phyloP scores from a whole-genome alignment of 2,888 invertebrate genomes.

The Drepana falcataria region DNA sequence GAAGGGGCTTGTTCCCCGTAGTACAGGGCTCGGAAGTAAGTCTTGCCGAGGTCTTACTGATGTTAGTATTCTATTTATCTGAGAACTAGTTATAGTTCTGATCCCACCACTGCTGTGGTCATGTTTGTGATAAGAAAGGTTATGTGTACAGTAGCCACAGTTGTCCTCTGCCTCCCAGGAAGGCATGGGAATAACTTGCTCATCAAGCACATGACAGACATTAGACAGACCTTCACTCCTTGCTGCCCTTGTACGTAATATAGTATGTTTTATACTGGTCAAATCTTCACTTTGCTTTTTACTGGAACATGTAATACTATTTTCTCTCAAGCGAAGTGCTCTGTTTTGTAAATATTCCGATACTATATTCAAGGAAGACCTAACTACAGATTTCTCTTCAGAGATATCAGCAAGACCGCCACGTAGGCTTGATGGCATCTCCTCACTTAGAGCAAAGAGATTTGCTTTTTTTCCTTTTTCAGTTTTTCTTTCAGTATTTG shows the following conservation, averaged over 20 bases:
- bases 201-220: conserved; percentile 61
- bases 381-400: conserved; percentile 29
- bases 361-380: conserved; percentile 55
- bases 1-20: conserved; percentile 37
- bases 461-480: conserved; percentile 48
- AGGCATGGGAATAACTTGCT: conserved; percentile 57
- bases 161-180: conserved; percentile 50
- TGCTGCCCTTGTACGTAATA: conserved; percentile 46
- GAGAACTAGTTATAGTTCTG: conserved; percentile 28
- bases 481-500: conserved; percentile 33
- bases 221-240: conserved; percentile 46
- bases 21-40: conserved; percentile 31
- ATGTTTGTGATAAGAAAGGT: conserved; percentile 13
- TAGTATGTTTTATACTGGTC: conserved; percentile 56
- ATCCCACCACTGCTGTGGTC: conserved; percentile 21
- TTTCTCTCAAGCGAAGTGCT: conserved; percentile 52
- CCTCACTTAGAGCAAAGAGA: conserved; percentile 66
- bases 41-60: conserved; percentile 28
- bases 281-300: conserved; percentile 49
- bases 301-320: conserved; percentile 22
- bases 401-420: conserved; percentile 32
- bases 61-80: conserved; percentile 38
- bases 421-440: conserved; percentile 64
- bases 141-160: conserved; percentile 33
- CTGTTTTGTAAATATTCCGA: conserved; percentile 64